Conservation (phyloP, 2,797 vertebrate genomes). For the Danio jaintianensis region DNA sequence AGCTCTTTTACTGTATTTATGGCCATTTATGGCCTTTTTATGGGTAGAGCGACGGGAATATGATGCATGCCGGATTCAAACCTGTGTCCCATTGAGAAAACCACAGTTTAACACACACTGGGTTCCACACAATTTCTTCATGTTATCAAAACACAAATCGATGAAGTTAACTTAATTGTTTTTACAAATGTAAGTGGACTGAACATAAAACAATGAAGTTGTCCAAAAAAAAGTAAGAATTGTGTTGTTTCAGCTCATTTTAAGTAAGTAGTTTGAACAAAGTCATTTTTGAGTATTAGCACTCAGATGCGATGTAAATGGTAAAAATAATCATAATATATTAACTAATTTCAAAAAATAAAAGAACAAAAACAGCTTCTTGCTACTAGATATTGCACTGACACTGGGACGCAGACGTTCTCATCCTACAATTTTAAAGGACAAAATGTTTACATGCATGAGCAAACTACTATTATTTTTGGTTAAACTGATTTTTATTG, state of each 20-base stretch:
- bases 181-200: too few relatives aligned
- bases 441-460: neutral
- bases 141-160: too few relatives aligned
- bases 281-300: too few relatives aligned
- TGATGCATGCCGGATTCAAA: neutral
- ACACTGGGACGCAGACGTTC: neutral
- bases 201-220: too few relatives aligned
- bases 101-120: neutral
- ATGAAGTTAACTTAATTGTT: too few relatives aligned
- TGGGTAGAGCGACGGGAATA: neutral
- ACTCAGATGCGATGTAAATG: too few relatives aligned
- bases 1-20: neutral
- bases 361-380: neutral
- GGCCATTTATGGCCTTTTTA: constrained; percentile 1
- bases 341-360: neutral
- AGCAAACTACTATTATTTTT: neutral
- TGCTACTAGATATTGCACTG: neutral
- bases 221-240: too few relatives aligned
- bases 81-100: neutral
- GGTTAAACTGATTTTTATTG: neutral
- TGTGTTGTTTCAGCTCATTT: too few relatives aligned
- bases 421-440: neutral
- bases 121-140: too few relatives aligned
- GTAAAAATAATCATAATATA: too few relatives aligned
- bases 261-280: too few relatives aligned